A percentile compares a stretch with the other conserved stretches of the same genome.
These are phyloP conservation scores for Acanthococcus lagerstroemiae DNA, from an alignment of 2,888 invertebrate genomes.

Conservation along the genomic window DNA sequence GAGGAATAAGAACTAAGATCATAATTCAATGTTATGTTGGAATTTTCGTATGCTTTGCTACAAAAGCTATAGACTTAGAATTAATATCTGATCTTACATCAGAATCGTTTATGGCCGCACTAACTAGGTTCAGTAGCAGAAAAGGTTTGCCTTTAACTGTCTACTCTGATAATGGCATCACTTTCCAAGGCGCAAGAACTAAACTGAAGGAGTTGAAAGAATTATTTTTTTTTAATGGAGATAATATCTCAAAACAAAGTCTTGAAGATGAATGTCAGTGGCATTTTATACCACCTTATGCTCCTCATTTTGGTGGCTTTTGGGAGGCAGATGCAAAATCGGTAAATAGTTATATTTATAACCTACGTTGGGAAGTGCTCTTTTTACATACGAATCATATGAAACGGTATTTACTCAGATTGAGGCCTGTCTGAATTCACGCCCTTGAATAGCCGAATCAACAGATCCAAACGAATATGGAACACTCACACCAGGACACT, in stretches of 20 bases:
- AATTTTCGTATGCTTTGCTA: constrained; percentile 33
- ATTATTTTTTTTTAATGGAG: background rate
- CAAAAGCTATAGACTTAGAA: constrained; percentile 34
- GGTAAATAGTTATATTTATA: background rate
- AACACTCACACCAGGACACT: constrained; percentile 39
- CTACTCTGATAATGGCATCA: constrained; percentile 34
- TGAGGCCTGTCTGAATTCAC: constrained; percentile 38
- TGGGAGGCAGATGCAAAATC: constrained; percentile 6
- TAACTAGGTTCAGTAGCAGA: constrained; percentile 32
- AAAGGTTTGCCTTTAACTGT: constrained; percentile 30
- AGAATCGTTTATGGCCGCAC: constrained; percentile 2
- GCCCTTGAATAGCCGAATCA: constrained; percentile 37
- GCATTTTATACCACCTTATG: background rate
- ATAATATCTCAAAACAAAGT: background rate
- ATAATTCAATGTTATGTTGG: constrained; percentile 30
- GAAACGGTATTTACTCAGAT: constrained; percentile 36
- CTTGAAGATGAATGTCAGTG: background rate
- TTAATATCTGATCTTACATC: constrained; percentile 29
- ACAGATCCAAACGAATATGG: constrained; percentile 34
- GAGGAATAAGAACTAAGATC: background rate
- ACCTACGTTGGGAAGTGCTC: background rate
- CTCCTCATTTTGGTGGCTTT: constrained; percentile 6
- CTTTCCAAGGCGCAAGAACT: background rate
- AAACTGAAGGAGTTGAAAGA: background rate
- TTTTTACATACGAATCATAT: constrained; percentile 38